phyloP scores from a whole-genome alignment of 2,113 vertebrate genomes.

The Glareola pratincola region DNA sequence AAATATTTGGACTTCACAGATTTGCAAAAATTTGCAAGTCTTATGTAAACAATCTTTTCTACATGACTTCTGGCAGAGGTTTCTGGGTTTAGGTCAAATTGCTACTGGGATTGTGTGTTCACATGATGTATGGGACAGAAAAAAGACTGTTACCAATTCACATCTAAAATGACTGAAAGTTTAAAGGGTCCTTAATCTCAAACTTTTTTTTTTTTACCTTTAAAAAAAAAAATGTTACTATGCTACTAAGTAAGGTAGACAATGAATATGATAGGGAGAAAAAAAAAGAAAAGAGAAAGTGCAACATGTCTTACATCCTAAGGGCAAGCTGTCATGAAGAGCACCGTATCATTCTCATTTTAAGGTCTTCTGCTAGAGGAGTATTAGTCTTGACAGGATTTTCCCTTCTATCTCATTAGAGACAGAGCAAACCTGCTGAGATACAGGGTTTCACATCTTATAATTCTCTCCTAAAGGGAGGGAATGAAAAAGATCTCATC shows the following conservation, averaged over 20 bases:
- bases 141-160: not conserved
- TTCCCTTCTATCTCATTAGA: conserved; percentile 46
- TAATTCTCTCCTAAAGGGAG: not conserved
- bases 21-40: not conserved
- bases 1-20: not conserved
- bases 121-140: not conserved
- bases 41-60: not conserved
- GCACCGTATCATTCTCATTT: not conserved
- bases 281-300: not conserved
- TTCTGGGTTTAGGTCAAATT: not conserved
- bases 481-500: not conserved
- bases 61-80: not conserved
- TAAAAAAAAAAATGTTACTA: not conserved
- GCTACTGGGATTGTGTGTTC: not conserved
- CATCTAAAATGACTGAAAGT: not conserved
- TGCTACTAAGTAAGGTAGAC: not conserved
- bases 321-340: not conserved
- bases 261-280: not conserved
- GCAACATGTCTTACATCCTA: not conserved
- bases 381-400: conserved; percentile 32
- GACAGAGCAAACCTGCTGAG: not conserved
- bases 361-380: not conserved
- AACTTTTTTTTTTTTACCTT: not conserved
- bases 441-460: not conserved
- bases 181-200: not conserved